phyloP scores from a whole-genome alignment of 2,888 invertebrate genomes.

The Rotaria magnacalcarata region DNA sequence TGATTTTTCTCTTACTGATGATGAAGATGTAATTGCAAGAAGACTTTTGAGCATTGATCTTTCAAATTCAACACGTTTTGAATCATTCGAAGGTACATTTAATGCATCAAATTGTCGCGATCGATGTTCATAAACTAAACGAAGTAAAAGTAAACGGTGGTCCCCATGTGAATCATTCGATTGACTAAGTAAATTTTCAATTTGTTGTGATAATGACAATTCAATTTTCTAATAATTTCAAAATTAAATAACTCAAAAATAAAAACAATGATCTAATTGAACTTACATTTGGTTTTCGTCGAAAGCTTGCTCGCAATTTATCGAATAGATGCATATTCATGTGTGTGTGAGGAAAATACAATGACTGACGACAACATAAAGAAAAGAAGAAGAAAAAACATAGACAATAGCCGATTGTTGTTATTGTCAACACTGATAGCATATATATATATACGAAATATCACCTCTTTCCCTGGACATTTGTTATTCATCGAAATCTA shows the following conservation, averaged over 20 bases:
- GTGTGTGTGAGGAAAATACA: neutral
- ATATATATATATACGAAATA: neutral
- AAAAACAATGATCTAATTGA: neutral
- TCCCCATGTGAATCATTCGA: neutral
- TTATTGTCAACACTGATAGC: neutral
- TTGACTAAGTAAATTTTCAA: neutral
- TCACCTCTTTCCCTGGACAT: neutral
- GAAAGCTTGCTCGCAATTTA: neutral
- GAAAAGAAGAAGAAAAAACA: neutral
- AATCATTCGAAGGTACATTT: neutral
- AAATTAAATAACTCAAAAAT: neutral
- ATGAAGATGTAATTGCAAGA: neutral
- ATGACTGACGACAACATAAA: slow-evolving; percentile 7
- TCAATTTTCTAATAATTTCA: neutral
- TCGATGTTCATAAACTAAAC: slow-evolving; percentile 12
- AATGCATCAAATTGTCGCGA: neutral
- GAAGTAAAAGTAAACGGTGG: neutral
- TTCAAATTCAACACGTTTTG: slow-evolving; percentile 2
- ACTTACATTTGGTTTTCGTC: slow-evolving; percentile 7
- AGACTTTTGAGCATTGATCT: slow-evolving; percentile 8
- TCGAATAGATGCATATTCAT: slow-evolving; percentile 6
- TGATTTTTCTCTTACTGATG: neutral
- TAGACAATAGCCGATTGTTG: neutral
- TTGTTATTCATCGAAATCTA: neutral
- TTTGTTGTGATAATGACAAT: slow-evolving; percentile 1